phyloP scores from a whole-genome alignment of 2,797 vertebrate species.

The Poeciliopsis infans region DNA sequence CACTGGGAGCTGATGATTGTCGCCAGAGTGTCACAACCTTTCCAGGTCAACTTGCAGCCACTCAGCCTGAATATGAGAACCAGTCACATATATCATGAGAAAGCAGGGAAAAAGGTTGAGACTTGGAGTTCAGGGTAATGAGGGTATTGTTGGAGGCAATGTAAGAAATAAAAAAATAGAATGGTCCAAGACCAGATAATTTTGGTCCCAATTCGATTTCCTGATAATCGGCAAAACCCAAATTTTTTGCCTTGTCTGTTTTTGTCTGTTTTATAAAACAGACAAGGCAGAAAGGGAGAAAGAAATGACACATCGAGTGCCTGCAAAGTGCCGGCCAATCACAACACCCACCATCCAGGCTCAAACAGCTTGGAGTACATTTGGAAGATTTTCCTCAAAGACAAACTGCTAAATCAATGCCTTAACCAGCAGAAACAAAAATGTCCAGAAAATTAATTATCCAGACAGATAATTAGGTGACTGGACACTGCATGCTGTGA shows the following conservation, averaged over 20 bases:
- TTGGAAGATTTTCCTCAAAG: not conserved
- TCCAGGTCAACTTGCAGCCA: conserved; percentile 18
- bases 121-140: not conserved
- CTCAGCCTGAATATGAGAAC: conserved; percentile 7
- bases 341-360: not conserved
- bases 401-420: not conserved
- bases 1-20: conserved; percentile 9
- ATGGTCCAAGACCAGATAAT: too few relatives aligned
- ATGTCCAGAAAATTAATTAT: too few relatives aligned
- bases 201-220: too few relatives aligned
- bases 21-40: conserved; percentile 16
- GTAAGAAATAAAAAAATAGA: too few relatives aligned
- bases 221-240: too few relatives aligned
- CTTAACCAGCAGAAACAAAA: not conserved
- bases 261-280: too few relatives aligned
- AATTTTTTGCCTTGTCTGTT: too few relatives aligned
- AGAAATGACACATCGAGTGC: too few relatives aligned
- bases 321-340: not conserved
- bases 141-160: not conserved
- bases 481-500: not conserved
- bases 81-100: not conserved
- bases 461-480: not conserved
- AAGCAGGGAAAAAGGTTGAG: not conserved
- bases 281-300: too few relatives aligned
- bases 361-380: not conserved